Evolutionary conservation across 2,888 invertebrate genomes (phyloP), one percentile per base, ranked within the genome.

Genomic region (Zhuqinia jingwanae): DNA sequence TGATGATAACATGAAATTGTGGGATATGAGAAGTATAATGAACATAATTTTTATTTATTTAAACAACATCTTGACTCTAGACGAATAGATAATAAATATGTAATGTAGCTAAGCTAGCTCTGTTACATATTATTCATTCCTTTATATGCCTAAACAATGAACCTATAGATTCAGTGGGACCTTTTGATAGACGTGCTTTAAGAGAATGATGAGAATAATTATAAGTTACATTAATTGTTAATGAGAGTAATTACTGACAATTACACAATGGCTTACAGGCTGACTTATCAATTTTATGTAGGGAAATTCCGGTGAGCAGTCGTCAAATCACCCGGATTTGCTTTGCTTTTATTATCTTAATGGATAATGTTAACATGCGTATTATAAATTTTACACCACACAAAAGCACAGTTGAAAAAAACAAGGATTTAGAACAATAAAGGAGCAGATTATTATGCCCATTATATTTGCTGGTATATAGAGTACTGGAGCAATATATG

Each of bases 281-380:
- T 42, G 65, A 5, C n/a, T 20, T 0, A 13, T n/a, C 10, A 20
- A 65, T 42, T 20, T 68, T 42, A 10, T 20, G 0, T 30, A 68
- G 2, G 25, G 30, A 47, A 68, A 45, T 45, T 47, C 25, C 45
- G 42, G 20, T 36, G n/a, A 25, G 8, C 22, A 68, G 25, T 30
- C 8, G 30, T 15, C n/a, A 30, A n/a, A 63, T n/a, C 25, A 30
- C 42, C 65, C 65, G 42, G 42, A 65, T 65, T 36, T 42, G 1
- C 1, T n/a, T 63, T 50, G 15, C n/a, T 30, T 53, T 53, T 17
- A 53, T 75, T 75, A 75, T 75, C 75, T 75, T 53, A 75, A 75
- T 53, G 50, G 53, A 25, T 25, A 25, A 50, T 22, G 27, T 13
- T 75, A 15, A 25, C 53, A 47, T 25, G 2, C 53, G 30, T 30